Conservation (phyloP, 1,140 invertebrate genomes). For the Monochamus saltuarius region DNA sequence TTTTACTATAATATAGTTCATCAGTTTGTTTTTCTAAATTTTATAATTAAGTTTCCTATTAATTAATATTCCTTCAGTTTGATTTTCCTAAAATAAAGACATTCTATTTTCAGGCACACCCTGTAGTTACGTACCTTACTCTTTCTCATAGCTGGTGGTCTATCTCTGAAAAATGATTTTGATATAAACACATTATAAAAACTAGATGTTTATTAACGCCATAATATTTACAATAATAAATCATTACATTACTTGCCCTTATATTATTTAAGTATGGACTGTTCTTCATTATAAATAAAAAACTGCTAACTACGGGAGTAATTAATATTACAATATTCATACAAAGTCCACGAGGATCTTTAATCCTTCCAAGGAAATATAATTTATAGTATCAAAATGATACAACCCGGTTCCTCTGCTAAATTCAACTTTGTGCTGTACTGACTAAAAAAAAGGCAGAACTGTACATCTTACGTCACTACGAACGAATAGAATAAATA, state of each 20-base stretch:
- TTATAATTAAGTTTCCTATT: no score
- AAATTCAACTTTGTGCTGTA: background rate
- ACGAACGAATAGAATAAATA: background rate
- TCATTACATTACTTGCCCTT: conserved; percentile 24
- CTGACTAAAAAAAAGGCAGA: no score
- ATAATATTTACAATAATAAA: conserved; percentile 23
- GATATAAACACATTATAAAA: conserved; percentile 10
- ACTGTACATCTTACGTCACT: no score
- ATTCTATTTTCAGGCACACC: no score
- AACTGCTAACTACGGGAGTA: background rate
- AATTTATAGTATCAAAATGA: conserved; percentile 6
- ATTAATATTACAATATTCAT: conserved; percentile 4
- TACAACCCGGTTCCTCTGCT: background rate
- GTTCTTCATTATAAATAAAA: conserved; percentile 16
- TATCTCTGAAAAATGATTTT: background rate
- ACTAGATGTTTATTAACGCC: conserved; percentile 22
- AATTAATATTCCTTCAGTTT: no score
- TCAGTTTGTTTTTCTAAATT: no score
- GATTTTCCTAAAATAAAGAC: no score
- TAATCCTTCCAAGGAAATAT: conserved; percentile 7
- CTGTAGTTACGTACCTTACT: no score
- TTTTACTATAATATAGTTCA: no score
- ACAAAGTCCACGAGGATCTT: conserved; percentile 7
- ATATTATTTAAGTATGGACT: conserved; percentile 21
- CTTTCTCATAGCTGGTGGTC: no score